Evolutionary conservation across 1,140 invertebrate genomes (phyloP).

Genomic region (Caenorhabditis brenneri): DNA sequence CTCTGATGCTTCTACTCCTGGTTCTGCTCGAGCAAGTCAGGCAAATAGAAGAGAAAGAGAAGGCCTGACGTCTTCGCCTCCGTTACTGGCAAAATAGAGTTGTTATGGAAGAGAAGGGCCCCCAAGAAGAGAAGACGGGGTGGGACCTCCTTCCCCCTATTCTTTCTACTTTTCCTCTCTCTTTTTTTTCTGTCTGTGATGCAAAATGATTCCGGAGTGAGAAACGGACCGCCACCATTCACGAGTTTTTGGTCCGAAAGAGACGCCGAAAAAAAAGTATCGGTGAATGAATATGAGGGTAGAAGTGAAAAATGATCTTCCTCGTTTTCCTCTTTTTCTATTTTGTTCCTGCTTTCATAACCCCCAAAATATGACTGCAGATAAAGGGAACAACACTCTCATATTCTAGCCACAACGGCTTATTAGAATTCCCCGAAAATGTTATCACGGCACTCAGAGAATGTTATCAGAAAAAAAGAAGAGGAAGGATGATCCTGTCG

Average conservation of each 20-base stretch:
- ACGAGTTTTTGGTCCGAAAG: background rate
- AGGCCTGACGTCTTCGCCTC: slow-evolving; percentile 19
- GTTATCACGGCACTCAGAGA: too few relatives aligned
- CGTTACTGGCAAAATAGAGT: slow-evolving; percentile 13
- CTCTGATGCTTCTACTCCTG: background rate
- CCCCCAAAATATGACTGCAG: background rate
- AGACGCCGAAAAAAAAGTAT: background rate
- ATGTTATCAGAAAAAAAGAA: background rate
- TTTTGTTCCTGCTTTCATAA: background rate
- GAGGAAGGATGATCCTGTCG: background rate
- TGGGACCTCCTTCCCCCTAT: background rate
- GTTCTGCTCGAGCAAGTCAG: slow-evolving; percentile 11
- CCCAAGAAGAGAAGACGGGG: slow-evolving; percentile 3
- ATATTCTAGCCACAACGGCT: background rate
- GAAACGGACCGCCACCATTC: background rate
- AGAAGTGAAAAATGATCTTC: background rate
- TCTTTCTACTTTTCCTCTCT: background rate
- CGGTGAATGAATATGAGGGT: background rate
- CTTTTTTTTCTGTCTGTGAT: background rate
- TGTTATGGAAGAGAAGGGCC: slow-evolving; percentile 20
- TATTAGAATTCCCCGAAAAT: too few relatives aligned
- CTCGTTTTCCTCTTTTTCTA: background rate
- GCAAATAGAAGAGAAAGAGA: slow-evolving; percentile 28
- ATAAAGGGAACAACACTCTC: background rate
- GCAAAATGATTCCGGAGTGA: background rate